Evolutionary conservation across 1,140 invertebrate species (phyloP).

Genomic region (Ylistrum balloti): DNA sequence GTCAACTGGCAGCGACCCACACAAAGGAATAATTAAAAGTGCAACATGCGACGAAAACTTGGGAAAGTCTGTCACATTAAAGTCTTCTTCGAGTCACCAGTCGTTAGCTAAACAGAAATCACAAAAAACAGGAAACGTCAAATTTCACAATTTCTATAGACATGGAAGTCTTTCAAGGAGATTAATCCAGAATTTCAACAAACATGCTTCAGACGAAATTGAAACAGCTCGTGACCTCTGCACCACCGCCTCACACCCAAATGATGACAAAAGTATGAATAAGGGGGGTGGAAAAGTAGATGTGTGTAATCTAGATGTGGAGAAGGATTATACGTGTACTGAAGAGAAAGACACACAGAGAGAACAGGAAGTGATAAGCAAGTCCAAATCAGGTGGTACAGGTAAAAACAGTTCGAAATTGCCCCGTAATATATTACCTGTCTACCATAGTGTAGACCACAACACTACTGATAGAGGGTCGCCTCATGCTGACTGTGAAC

Average conservation of each 20-base stretch:
- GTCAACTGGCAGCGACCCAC: background rate
- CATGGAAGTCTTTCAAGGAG: conserved; percentile 14
- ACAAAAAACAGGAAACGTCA: background rate
- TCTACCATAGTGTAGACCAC: background rate
- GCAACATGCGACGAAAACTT: conserved; percentile 18
- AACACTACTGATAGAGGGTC: background rate
- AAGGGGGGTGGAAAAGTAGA: background rate
- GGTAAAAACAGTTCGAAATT: conserved; percentile 13
- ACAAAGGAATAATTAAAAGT: conserved; percentile 34
- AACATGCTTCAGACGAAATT: background rate
- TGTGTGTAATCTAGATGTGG: background rate
- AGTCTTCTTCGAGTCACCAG: background rate
- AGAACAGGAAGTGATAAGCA: conserved; percentile 31
- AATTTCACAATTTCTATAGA: background rate
- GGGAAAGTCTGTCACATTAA: background rate
- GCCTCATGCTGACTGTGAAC: background rate
- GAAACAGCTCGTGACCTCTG: background rate
- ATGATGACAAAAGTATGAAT: background rate
- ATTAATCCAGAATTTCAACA: background rate
- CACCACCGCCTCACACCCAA: background rate
- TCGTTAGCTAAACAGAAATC: background rate
- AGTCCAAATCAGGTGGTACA: background rate
- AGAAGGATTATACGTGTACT: background rate
- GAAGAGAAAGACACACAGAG: background rate
- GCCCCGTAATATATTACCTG: background rate